phyloP scores from a whole-genome alignment of 1,140 invertebrate species.

The Macrotrachela quadricornifera region DNA sequence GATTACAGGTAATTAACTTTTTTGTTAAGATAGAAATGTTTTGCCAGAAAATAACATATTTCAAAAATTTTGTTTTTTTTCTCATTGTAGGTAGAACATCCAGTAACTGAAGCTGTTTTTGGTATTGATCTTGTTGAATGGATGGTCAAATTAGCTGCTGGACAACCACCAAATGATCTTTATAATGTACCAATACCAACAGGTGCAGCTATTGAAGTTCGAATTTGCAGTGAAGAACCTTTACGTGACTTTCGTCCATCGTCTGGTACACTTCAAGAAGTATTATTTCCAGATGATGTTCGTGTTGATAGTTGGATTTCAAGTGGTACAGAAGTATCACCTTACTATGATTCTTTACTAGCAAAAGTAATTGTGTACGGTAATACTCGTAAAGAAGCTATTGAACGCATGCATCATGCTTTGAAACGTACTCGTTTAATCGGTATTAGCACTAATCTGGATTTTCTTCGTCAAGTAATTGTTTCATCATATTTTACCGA shows the following conservation, averaged over 20 bases:
- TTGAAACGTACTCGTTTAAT: not conserved
- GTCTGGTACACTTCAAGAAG: slow-evolving; percentile 39
- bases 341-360: slow-evolving; percentile 7
- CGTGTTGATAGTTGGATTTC: slow-evolving; percentile 52
- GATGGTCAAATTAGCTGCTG: slow-evolving; percentile 83
- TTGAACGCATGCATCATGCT: not conserved
- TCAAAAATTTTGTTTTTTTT: too few species aligned
- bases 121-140: slow-evolving; percentile 90
- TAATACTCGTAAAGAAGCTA: not conserved
- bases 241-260: slow-evolving; percentile 91
- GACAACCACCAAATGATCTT: slow-evolving; percentile 66
- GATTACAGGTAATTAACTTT: slow-evolving; percentile 89
- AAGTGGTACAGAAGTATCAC: slow-evolving; percentile 2
- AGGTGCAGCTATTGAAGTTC: slow-evolving; percentile 76
- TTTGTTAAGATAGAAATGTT: too few species aligned
- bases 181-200: slow-evolving; percentile 36
- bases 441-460: not conserved
- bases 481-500: too few species aligned
- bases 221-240: slow-evolving; percentile 96
- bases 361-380: not conserved
- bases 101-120: slow-evolving; percentile 95
- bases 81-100: slow-evolving; percentile 99
- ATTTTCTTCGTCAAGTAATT: not conserved
- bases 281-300: too few species aligned
- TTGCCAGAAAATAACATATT: too few species aligned